A percentile compares a stretch with the other conserved stretches of the same genome.
Evolutionary conservation across 2,888 invertebrate genomes (phyloP).

Genomic region (Drosophila limbata): DNA sequence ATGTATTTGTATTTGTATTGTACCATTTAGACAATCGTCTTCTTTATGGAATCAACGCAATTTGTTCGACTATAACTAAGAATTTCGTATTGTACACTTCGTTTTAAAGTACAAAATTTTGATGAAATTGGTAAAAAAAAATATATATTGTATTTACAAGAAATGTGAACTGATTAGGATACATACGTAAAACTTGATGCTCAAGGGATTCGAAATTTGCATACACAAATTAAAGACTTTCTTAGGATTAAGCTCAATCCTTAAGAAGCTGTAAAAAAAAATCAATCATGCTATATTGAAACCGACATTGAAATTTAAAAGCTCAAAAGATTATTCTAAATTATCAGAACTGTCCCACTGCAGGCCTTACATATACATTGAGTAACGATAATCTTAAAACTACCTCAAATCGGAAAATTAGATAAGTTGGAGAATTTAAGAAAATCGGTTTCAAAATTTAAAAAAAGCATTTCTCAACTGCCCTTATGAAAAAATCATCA

Average conservation of each 20-base stretch:
- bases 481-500: conserved; percentile 60
- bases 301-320: conserved; percentile 41
- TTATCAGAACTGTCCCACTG: conserved; percentile 43
- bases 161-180: conserved; percentile 73
- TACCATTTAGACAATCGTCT: conserved; percentile 57
- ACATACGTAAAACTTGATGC: conserved; percentile 50
- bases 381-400: conserved; percentile 40
- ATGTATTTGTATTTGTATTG: conserved; percentile 39
- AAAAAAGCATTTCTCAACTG: conserved; percentile 36
- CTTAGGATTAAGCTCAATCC: conserved; percentile 35
- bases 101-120: conserved; percentile 43
- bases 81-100: conserved; percentile 34
- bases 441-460: conserved; percentile 50
- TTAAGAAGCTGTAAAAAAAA: conserved; percentile 21
- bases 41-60: conserved; percentile 48
- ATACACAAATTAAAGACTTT: conserved; percentile 43
- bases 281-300: conserved; percentile 37
- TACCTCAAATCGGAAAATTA: conserved; percentile 65
- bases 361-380: conserved; percentile 68
- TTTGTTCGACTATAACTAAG: conserved; percentile 48
- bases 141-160: conserved; percentile 60
- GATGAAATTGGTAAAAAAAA: conserved; percentile 23
- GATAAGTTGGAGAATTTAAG: conserved; percentile 26
- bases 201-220: conserved; percentile 63
- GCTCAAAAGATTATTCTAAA: conserved; percentile 43